These are phyloP conservation scores for Typhlichthys subterraneus DNA, from an alignment of 2,797 vertebrate species.

Conservation along the genomic window DNA sequence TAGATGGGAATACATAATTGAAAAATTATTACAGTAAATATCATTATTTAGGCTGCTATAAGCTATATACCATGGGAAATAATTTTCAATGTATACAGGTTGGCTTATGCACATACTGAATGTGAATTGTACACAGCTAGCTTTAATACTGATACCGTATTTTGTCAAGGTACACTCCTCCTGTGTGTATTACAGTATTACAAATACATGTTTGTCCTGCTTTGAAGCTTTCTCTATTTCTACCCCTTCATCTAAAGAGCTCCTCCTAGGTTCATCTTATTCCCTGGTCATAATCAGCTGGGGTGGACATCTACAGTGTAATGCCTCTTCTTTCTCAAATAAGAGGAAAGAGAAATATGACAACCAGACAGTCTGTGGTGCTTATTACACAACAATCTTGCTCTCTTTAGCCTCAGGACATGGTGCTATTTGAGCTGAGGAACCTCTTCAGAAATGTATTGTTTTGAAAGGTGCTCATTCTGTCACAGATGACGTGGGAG, in stretches of 20 bases:
- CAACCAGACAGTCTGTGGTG: background rate
- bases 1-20: background rate
- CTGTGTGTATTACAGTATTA: no score
- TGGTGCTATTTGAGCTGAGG: background rate
- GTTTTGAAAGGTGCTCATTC: conserved; percentile 6
- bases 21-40: background rate
- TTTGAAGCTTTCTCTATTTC: no score
- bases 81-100: background rate
- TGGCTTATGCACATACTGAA: background rate
- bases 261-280: no score
- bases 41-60: background rate
- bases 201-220: no score
- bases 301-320: no score
- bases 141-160: no score
- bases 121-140: background rate
- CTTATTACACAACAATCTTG: background rate
- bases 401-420: background rate
- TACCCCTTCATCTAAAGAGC: no score
- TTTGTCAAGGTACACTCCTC: no score
- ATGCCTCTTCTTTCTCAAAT: no score
- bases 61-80: no score
- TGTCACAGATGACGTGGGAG: conserved; percentile 74
- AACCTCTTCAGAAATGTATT: background rate
- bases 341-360: no score
- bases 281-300: no score